Base-by-base conservation (phyloP, 1,140 invertebrate species). In the Pogonomyrmex californicus region DNA sequence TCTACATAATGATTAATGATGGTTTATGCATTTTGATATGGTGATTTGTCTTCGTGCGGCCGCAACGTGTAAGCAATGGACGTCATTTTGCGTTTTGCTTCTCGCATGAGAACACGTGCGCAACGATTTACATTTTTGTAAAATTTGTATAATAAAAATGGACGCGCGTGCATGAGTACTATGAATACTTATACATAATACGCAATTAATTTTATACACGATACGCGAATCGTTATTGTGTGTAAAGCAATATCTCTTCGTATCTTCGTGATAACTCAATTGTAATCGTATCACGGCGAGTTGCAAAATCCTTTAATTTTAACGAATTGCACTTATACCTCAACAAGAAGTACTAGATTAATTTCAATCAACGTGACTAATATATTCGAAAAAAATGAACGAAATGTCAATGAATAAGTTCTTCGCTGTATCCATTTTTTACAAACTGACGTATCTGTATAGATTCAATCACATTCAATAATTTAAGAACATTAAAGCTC, bases 71-170 rank as follows among this genome's bases (percentile, higher is more conserved):
- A 63, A 12, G 33, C 33, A 17, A 63, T 14, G 14, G 14, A 60
- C 9, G 4, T n/a, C 9, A 23, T 30, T 23, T 63, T 38, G 23
- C 33, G 38, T 63, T 4, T 41, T 44, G n/a, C 1, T 68, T n/a
- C 17, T 30, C 41, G 12, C 38, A n/a, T 2, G 44, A 49, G 23
- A 12, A 68, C n/a, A 68, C 10, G 23, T 56, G n/a, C 10, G 44
- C 87, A 86, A 58, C 10, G 12, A 23, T 58, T 87, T 90, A 90
- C 63, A 81, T 23, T 90, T 90, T 89, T 90, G 63, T 90, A 90
- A 87, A 14, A 90, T 90, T 90, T 90, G n/a, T 90, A 63, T 90
- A n/a, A 89, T 79, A 85, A 90, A 90, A 86, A 9, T 60, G 10
- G 38, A 87, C n/a, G n/a, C n/a, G n/a, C 77, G 47, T 79, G 44